Percentiles rank a stretch among this genome's conserved stretches.
phyloP scores from a whole-genome alignment of 2,113 vertebrate genomes.

The Tympanuchus pallidicinctus region DNA sequence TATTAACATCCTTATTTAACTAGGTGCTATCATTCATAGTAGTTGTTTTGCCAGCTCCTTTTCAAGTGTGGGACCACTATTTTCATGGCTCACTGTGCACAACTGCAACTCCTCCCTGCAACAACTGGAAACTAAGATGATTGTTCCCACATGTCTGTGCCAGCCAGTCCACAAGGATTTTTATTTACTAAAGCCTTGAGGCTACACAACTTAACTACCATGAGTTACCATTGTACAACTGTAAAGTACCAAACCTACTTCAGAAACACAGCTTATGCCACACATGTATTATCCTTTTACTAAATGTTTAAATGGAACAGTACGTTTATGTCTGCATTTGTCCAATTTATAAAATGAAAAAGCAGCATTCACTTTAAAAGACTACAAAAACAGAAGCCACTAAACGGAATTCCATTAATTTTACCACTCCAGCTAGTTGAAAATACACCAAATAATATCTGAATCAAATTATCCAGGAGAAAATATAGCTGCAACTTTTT shows the following conservation, averaged over 20 bases:
- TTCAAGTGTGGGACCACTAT: slow-evolving; percentile 18
- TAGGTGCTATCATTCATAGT: slow-evolving; percentile 45
- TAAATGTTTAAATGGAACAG: neutral
- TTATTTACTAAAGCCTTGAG: slow-evolving; percentile 35
- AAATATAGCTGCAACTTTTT: neutral
- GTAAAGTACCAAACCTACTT: neutral
- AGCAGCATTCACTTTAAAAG: neutral
- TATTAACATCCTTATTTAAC: slow-evolving; percentile 37
- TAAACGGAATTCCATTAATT: neutral
- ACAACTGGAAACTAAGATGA: slow-evolving; percentile 64
- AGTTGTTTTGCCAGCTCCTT: slow-evolving; percentile 21
- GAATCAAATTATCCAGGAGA: neutral
- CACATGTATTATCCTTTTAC: neutral
- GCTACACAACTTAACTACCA: slow-evolving; percentile 41
- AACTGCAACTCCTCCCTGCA: slow-evolving; percentile 55
- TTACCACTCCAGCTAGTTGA: neutral
- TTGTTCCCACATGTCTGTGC: slow-evolving; percentile 75
- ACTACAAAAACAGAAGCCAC: neutral
- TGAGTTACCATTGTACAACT: neutral
- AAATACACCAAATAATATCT: neutral
- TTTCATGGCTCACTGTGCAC: slow-evolving; percentile 27
- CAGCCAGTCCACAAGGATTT: slow-evolving; percentile 45
- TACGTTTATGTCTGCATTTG: neutral
- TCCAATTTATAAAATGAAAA: neutral
- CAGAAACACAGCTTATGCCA: neutral